Percentiles rank a stretch among this genome's conserved stretches.
Evolutionary conservation across 2,797 vertebrate species (phyloP).

Genomic region (Falco concolor): DNA sequence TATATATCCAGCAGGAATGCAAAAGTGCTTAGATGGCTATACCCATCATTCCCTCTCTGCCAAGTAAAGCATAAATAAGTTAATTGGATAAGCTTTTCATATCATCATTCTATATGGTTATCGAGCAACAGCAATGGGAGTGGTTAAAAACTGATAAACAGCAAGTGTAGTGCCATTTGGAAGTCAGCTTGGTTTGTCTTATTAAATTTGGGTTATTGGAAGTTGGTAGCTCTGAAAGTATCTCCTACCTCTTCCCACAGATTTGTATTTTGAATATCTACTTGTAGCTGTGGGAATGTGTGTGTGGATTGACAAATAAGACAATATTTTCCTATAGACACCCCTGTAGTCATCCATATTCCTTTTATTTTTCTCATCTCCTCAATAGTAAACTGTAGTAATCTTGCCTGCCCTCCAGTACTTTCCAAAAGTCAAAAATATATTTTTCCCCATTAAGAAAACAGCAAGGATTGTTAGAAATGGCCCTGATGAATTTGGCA

Average conservation of each 20-base stretch:
- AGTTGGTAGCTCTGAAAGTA: neutral
- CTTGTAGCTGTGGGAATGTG: neutral
- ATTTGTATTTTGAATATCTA: neutral
- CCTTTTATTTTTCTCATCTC: neutral
- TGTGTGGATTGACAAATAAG: neutral
- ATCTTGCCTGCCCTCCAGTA: neutral
- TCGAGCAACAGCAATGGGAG: neutral
- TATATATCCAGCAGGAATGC: neutral
- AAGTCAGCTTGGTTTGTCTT: neutral
- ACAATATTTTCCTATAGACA: neutral
- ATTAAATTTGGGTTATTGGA: neutral
- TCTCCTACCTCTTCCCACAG: neutral
- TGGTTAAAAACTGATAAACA: neutral
- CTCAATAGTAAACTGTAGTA: neutral
- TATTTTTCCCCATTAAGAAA: constrained; percentile 39
- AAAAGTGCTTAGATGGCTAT: neutral
- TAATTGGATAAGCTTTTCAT: neutral
- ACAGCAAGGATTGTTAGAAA: constrained; percentile 27
- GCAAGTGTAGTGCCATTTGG: neutral
- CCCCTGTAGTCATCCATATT: neutral
- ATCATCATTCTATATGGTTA: neutral
- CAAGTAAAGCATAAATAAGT: constrained; percentile 7
- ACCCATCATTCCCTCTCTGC: neutral
- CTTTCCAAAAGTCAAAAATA: constrained; percentile 31
- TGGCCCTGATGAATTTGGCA: constrained; percentile 39